Base-by-base conservation (phyloP, 2,113 vertebrate genomes). In the Cynocephalus volans region DNA sequence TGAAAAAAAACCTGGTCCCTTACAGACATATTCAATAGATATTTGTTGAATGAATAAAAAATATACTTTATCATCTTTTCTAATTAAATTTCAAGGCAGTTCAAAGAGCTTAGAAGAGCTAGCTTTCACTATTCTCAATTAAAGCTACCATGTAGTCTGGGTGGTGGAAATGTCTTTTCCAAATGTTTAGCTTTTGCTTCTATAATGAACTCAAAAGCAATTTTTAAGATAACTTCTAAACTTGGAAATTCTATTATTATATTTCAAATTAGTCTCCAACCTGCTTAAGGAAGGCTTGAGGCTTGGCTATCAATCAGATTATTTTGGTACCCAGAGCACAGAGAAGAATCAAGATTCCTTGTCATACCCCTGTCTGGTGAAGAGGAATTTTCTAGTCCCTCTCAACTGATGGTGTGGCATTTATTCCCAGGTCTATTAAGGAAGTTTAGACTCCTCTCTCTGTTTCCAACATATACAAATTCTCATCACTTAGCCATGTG, bases 401-500 rank as follows among this genome's bases (percentile, higher is more conserved):
- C 2, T 50, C 33, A 86, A 28, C 4, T 13, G n/a, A 70, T 10
- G 6, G 5, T 54, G 9, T 24, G 86, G 17, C 41, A 70, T 77
- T 41, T 80, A 85, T 69, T n/a, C 17, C 19, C 41, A 9, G 9
- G 18, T 4, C 19, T n/a, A 21, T 6, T 1, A 3, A 45, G n/a
- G 48, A 3, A 90, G 2, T 28, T 58, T 48, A 62, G 33, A 31
- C 45, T 36, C 9, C 14, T 5, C n/a, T 72, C 15, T 48, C 14
- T 82, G 36, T 13, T 50, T 88, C 13, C 67, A 92, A 58, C 21
- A 58, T 5, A 45, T 8, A 41, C 0, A 21, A 80, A 41, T 65
- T 17, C 26, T 69, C 28, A 26, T n/a, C 10, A 15, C 6, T 13
- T 41, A 5, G 2, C 8, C 3, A 19, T 50, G 1, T 13, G 8